These are phyloP conservation scores for Neomonachus schauinslandi DNA, from an alignment of 2,113 vertebrate species.

Conservation along the genomic window DNA sequence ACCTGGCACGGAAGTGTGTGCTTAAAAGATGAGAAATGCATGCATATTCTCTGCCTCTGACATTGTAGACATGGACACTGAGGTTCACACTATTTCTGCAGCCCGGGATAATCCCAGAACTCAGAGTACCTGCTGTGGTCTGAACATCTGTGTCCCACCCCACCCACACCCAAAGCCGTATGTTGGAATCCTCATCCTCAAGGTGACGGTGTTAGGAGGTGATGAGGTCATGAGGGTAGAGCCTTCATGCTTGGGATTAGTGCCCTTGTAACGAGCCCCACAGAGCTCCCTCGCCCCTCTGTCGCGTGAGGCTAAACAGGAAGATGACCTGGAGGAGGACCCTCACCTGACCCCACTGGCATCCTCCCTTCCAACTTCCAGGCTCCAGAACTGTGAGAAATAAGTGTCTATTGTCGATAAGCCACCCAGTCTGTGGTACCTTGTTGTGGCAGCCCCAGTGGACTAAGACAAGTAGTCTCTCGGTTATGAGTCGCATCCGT, in stretches of 20 bases:
- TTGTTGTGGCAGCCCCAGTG: not conserved
- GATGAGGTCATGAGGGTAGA: not conserved
- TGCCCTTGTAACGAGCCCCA: not conserved
- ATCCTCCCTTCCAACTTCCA: not conserved
- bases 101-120: not conserved
- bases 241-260: not conserved
- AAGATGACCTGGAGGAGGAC: not conserved
- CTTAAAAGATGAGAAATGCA: not conserved
- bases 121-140: not conserved
- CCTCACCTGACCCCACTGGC: rapidly evolving
- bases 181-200: not conserved
- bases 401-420: not conserved
- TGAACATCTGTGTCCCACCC: not conserved
- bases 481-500: not conserved
- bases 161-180: no score
- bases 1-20: not conserved
- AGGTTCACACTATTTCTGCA: not conserved
- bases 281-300: not conserved
- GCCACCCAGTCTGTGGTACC: not conserved
- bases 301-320: not conserved
- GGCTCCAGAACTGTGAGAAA: not conserved
- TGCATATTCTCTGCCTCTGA: not conserved
- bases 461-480: no score
- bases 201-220: not conserved
- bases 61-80: not conserved